Evolutionary conservation across 2,888 invertebrate genomes (phyloP), one percentile per base, ranked within the genome.

Genomic region (Cotesia congregata): DNA sequence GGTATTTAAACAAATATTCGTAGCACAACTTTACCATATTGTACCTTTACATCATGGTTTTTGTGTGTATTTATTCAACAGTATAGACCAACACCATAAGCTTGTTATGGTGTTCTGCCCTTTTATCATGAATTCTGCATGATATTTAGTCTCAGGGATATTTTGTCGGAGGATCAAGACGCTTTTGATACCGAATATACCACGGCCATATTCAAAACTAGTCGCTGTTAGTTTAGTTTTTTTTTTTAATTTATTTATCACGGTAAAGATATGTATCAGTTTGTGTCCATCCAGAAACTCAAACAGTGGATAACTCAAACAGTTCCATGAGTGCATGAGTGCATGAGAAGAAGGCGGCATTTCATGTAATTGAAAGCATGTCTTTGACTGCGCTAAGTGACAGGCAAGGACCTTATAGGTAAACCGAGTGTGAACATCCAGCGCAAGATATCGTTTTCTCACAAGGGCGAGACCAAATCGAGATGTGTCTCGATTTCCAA

Each of bases 371-470:
- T 86, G 86, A 87, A 86, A 87, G 84, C 84, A 86, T 85, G 86
- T 82, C 84, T 73, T 40, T 73, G 76, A 65, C 64, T 62, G 59
- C 81, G 86, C 82, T 85, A 86, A 86, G 84, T 86, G 87, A 88
- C 87, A 86, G 85, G 84, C 83, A 83, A 85, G 83, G 85, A 85
- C 86, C 86, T 85, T 86, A 86, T 86, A 86, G 82, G 86, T 83
- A 83, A 81, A 82, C 72, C 79, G 80, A 83, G 79, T 82, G 78
- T 83, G 84, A 83, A 83, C 83, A 82, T 81, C 80, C 79, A 79
- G 79, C 76, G 75, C 76, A 74, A 77, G 79, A 62, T 50, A 72
- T 72, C 38, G 70, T 12, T 65, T 73, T 77, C 77, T 73, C 77
- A 74, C 73, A 73, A 77, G 77, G 77, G 73, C 72, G 69, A 73